A percentile compares a stretch with the other conserved stretches of the same genome.
phyloP scores from a whole-genome alignment of 2,797 vertebrate genomes.

The Thripadectes ignobilis region DNA sequence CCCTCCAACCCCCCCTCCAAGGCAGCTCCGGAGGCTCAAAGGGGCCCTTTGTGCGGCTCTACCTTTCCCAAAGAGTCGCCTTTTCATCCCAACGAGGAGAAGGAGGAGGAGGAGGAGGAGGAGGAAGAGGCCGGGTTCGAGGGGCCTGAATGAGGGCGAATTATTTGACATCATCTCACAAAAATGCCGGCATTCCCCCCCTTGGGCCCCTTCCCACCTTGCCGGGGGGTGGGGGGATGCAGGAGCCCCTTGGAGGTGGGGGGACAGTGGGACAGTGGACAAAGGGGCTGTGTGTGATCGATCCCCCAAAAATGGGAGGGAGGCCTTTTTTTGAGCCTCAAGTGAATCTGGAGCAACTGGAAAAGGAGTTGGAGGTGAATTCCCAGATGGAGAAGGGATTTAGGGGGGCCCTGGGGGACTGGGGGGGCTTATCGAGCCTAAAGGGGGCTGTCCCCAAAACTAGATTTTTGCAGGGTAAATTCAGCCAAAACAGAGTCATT shows the following conservation, averaged over 20 bases:
- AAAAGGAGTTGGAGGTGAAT: neutral
- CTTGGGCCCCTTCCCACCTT: neutral
- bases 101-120: neutral
- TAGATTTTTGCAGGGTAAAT: neutral
- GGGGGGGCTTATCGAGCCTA: too few relatives aligned
- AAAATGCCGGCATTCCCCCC: neutral
- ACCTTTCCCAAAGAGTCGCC: constrained; percentile 45
- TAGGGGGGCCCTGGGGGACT: neutral
- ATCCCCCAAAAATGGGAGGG: neutral
- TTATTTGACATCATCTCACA: neutral
- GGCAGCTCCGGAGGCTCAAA: constrained; percentile 16
- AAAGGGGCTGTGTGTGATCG: neutral
- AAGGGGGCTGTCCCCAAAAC: too few relatives aligned
- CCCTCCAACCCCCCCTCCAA: neutral
- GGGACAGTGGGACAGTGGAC: neutral
- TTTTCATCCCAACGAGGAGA: constrained; percentile 30
- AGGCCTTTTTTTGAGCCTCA: neutral
- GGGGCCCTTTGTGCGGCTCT: constrained; percentile 44
- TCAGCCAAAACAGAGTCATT: neutral
- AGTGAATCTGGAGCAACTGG: neutral
- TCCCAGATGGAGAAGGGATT: neutral
- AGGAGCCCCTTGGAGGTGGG: neutral
- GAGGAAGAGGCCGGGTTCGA: neutral
- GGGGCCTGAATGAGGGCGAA: neutral
- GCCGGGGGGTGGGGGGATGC: neutral